Base-by-base conservation (phyloP, 2,888 invertebrate species). In the Spisula subtruncata region DNA sequence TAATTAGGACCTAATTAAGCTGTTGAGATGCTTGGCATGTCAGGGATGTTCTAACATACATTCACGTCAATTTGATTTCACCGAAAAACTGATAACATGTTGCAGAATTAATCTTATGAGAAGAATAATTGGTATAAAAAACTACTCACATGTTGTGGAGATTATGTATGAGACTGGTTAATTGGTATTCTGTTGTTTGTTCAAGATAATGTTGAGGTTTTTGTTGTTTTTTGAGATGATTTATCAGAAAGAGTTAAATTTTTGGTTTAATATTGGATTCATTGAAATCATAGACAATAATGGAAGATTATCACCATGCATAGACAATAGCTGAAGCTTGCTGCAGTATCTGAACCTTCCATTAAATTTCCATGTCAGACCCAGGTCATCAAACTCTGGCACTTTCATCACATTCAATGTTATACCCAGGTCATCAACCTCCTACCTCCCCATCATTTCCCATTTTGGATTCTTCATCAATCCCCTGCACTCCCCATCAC, bases 1-100 rank as follows among this genome's bases (percentile, higher is more conserved):
- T 25, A 66, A 66, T 66, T 66, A 66, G 60, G 25, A 66, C 60
- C n/a, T 66, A 25, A 25, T 66, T 25, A 66, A 25, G 25, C 20
- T 66, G 60, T 66, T 66, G 18, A 66, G 60, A 6, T 25, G 20
- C 25, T 66, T 66, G 25, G 60, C 60, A 66, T 66, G 60, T 66
- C 25, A 25, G 60, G n/a, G 25, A 66, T 66, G 60, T 25, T 66
- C n/a, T 66, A 25, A 66, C 25, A 25, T n/a, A 25, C 25, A 66
- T 66, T 66, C 60, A 25, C 25, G 60, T 66, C 60, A 66, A 66
- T 25, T 25, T 66, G 25, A 66, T 66, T 66, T 66, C 25, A 66
- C 60, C 5, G n/a, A 66, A n/a, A 66, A 25, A n/a, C 60, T 66
- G 60, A 66, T 66, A 66, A 66, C 60, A 66, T 66, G 60, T 66